Conservation (phyloP, 2,888 invertebrate genomes). For the Lampropteryx suffumata region DNA sequence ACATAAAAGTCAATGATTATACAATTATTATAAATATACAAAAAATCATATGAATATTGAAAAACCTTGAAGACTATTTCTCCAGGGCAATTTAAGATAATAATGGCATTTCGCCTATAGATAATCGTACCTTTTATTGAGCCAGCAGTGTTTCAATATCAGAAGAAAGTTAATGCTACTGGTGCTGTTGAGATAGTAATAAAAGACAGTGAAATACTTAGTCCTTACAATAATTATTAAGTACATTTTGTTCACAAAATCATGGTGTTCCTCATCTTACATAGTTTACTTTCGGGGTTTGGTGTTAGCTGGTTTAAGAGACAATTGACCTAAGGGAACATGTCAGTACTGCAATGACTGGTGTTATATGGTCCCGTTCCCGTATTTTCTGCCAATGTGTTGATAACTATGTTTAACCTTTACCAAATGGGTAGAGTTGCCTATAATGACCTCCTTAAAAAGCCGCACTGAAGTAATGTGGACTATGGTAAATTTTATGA, state of each 20-base stretch:
- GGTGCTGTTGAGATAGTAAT: too few relatives aligned
- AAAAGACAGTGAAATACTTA: too few relatives aligned
- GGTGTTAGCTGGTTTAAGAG: constrained; percentile 94
- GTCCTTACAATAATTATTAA: not conserved
- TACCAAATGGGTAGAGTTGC: constrained; percentile 91
- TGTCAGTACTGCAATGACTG: constrained; percentile 92
- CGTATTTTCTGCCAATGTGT: constrained; percentile 98
- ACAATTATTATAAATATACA: too few relatives aligned
- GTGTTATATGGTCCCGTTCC: constrained; percentile 95
- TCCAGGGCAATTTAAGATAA: too few relatives aligned
- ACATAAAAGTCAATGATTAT: too few relatives aligned
- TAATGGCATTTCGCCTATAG: too few relatives aligned
- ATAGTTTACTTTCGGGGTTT: constrained; percentile 84
- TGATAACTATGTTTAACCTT: constrained; percentile 93
- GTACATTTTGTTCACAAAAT: constrained; percentile 14
- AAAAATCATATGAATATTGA: too few relatives aligned
- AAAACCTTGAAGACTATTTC: too few relatives aligned
- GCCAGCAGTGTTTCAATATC: too few relatives aligned
- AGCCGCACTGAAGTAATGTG: too few relatives aligned
- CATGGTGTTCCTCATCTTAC: constrained; percentile 84
- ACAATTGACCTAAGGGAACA: constrained; percentile 94
- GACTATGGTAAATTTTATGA: too few relatives aligned
- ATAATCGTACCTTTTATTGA: too few relatives aligned
- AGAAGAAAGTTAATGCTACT: not conserved
- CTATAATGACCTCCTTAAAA: constrained; percentile 50